phyloP scores from a whole-genome alignment of 2,888 invertebrate genomes.

The Micoletzkya japonica region DNA sequence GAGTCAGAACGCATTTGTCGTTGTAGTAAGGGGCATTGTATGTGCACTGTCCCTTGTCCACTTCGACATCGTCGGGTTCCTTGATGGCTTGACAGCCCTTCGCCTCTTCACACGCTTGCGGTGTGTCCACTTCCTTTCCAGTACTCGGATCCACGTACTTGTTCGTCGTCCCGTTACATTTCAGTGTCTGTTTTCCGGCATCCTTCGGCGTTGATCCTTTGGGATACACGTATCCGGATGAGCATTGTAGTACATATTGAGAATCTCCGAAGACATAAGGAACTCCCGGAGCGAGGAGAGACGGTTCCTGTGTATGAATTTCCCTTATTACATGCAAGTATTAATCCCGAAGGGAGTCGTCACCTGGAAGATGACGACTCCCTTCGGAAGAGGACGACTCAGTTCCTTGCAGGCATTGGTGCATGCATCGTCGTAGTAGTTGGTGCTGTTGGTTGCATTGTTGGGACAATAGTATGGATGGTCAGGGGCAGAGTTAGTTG shows the following conservation, averaged over 20 bases:
- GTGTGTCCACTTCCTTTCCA: background rate
- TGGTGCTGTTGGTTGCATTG: background rate
- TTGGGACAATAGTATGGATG: conserved; percentile 28
- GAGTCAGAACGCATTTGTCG: conserved; percentile 18
- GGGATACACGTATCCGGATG: conserved; percentile 19
- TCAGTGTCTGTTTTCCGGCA: conserved; percentile 16
- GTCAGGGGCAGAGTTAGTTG: background rate
- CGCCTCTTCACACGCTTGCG: conserved; percentile 17
- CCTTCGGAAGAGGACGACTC: conserved; percentile 3
- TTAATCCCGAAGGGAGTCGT: background rate
- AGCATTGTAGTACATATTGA: conserved; percentile 13
- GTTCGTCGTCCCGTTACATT: conserved; percentile 20
- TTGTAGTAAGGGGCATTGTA: conserved; percentile 27
- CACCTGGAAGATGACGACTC: conserved; percentile 16
- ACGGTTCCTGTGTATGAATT: conserved; percentile 10
- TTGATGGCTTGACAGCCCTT: conserved; percentile 23
- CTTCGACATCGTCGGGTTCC: conserved; percentile 3
- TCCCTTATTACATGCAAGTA: background rate
- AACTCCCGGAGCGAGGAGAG: background rate
- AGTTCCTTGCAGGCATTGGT: conserved; percentile 27
- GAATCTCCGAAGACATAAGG: background rate
- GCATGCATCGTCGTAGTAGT: conserved; percentile 22
- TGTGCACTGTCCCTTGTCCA: conserved; percentile 6
- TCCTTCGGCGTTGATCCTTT: conserved; percentile 10
- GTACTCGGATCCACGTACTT: conserved; percentile 11